These are phyloP conservation scores for Acrocephalus kingi DNA, from an alignment of 2,113 vertebrate species.

Conservation along the genomic window DNA sequence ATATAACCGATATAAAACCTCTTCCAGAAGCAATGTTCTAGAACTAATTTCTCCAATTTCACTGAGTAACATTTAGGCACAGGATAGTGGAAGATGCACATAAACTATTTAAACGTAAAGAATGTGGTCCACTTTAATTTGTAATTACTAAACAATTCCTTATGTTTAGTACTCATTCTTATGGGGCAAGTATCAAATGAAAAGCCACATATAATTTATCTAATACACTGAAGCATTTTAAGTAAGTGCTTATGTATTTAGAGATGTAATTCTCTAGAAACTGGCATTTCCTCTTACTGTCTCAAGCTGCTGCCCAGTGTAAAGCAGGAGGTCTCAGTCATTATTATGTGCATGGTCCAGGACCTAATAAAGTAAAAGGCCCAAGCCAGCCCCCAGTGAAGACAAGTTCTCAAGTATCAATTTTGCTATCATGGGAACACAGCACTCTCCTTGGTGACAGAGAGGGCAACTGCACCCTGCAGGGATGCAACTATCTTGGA, in stretches of 20 bases:
- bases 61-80: neutral
- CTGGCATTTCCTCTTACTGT: neutral
- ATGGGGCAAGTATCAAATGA: neutral
- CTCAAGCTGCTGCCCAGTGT: neutral
- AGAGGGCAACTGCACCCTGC: constrained; percentile 48
- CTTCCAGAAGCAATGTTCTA: neutral
- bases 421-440: neutral
- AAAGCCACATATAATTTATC: neutral
- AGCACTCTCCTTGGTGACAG: constrained; percentile 48
- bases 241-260: neutral
- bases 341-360: neutral
- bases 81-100: neutral
- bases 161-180: neutral
- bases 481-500: constrained; percentile 47
- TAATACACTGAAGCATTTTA: neutral
- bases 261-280: neutral
- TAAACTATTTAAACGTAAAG: neutral
- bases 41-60: neutral
- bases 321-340: neutral
- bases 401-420: neutral
- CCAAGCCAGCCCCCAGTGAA: neutral
- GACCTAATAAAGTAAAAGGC: neutral
- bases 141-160: neutral
- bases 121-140: neutral
- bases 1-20: neutral